These are phyloP conservation scores for Thereuonema tuberculata DNA, from an alignment of 1,140 invertebrate species.

Conservation along the genomic window DNA sequence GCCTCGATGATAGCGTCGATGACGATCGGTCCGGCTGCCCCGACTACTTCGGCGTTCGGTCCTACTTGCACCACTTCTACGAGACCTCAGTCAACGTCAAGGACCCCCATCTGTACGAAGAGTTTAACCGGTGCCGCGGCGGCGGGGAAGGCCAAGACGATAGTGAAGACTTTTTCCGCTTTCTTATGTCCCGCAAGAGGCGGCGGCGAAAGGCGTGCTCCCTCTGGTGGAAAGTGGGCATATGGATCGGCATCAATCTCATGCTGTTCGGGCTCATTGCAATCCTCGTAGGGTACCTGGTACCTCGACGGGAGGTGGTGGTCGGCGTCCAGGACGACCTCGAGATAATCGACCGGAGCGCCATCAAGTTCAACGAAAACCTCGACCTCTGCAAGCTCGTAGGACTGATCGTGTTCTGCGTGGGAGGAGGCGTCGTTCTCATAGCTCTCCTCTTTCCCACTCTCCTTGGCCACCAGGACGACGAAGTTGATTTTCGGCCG, in stretches of 20 bases:
- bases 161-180: constrained; percentile 32
- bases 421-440: constrained; percentile 37
- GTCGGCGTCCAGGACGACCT: constrained; percentile 31
- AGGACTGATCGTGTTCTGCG: constrained; percentile 38
- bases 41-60: constrained; percentile 35
- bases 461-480: constrained; percentile 32
- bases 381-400: constrained; percentile 38
- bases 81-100: constrained; percentile 28
- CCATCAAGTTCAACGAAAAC: constrained; percentile 36
- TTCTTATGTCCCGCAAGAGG: constrained; percentile 30
- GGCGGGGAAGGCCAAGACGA: not conserved
- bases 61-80: constrained; percentile 38
- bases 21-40: constrained; percentile 19
- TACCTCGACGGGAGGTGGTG: constrained; percentile 35
- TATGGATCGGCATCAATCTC: constrained; percentile 35
- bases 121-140: constrained; percentile 8
- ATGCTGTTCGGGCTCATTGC: constrained; percentile 35
- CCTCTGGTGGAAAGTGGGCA: constrained; percentile 35
- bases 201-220: constrained; percentile 24
- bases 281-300: constrained; percentile 38
- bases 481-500: constrained; percentile 27
- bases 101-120: constrained; percentile 29
- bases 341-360: constrained; percentile 35
- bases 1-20: not conserved
- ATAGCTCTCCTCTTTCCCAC: constrained; percentile 36